These are phyloP conservation scores for Rotaria magnacalcarata DNA, from an alignment of 2,888 invertebrate genomes.

Conservation along the genomic window DNA sequence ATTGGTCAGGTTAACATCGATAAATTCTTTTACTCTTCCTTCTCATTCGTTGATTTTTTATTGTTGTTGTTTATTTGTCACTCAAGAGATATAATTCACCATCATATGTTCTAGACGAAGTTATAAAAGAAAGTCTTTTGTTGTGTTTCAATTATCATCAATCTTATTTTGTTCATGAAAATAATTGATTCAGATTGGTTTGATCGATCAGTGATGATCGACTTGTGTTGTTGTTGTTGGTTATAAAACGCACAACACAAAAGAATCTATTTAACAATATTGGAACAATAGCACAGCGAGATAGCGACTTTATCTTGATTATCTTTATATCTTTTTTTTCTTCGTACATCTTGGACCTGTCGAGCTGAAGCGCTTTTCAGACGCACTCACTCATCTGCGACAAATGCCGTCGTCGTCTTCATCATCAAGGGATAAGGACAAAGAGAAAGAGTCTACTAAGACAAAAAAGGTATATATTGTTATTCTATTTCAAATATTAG, in stretches of 20 bases:
- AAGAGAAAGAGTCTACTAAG: not conserved
- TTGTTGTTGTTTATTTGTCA: conserved; percentile 22
- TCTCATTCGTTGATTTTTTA: not conserved
- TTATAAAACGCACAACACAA: not conserved
- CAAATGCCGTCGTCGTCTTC: conserved; percentile 32
- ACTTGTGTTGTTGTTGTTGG: not conserved
- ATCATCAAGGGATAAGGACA: conserved; percentile 15
- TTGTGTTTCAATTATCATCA: not conserved
- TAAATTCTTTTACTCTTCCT: not conserved
- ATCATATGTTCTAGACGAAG: not conserved
- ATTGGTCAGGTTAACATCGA: not conserved
- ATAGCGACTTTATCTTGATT: not conserved
- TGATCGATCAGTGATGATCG: not conserved
- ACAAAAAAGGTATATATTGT: not conserved
- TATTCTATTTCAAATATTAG: not conserved
- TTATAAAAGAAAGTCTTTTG: not conserved
- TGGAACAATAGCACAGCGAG: not conserved
- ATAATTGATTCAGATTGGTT: not conserved
- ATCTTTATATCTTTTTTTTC: not conserved
- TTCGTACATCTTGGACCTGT: conserved; percentile 5
- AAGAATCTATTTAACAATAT: not conserved
- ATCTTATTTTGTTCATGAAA: not conserved
- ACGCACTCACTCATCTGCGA: conserved; percentile 29
- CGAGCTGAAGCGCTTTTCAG: conserved; percentile 36
- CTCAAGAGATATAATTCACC: not conserved